These are phyloP conservation scores for Chrysolina americana DNA, from an alignment of 2,888 invertebrate species.

Conservation along the genomic window DNA sequence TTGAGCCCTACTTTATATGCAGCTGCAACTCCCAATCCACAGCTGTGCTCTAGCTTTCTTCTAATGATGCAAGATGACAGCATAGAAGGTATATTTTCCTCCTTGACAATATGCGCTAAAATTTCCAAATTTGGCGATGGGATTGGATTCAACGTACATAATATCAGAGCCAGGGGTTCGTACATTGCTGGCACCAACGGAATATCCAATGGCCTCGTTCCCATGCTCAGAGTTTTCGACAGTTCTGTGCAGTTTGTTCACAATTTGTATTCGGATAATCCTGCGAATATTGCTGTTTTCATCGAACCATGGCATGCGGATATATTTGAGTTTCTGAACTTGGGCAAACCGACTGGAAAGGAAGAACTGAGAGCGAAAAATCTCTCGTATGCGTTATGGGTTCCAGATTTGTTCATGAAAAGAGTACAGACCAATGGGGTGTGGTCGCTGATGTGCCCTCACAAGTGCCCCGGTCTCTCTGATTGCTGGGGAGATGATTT, in stretches of 20 bases:
- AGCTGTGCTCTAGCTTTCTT: constrained; percentile 96
- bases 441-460: constrained; percentile 99
- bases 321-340: constrained; percentile 93
- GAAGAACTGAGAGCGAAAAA: constrained; percentile 96
- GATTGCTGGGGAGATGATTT: constrained; percentile 98
- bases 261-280: constrained; percentile 97
- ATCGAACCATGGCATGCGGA: constrained; percentile 99
- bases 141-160: constrained; percentile 96
- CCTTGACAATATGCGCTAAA: constrained; percentile 91
- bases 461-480: constrained; percentile 89
- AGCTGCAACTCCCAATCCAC: constrained; percentile 92
- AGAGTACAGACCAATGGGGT: constrained; percentile 86
- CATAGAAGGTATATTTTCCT: constrained; percentile 95
- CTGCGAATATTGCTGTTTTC: constrained; percentile 98
- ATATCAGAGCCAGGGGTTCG: constrained; percentile 92
- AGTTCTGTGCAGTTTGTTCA: constrained; percentile 97
- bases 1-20: constrained; percentile 98
- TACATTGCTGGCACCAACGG: constrained; percentile 96
- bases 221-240: constrained; percentile 96
- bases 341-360: constrained; percentile 90
- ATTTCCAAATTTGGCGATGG: constrained; percentile 98
- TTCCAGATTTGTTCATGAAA: constrained; percentile 98
- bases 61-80: constrained; percentile 95
- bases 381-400: constrained; percentile 97
- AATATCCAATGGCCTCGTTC: constrained; percentile 94